These are phyloP conservation scores for Orthonychiurus folsomi DNA, from an alignment of 2,888 invertebrate genomes.

Conservation along the genomic window DNA sequence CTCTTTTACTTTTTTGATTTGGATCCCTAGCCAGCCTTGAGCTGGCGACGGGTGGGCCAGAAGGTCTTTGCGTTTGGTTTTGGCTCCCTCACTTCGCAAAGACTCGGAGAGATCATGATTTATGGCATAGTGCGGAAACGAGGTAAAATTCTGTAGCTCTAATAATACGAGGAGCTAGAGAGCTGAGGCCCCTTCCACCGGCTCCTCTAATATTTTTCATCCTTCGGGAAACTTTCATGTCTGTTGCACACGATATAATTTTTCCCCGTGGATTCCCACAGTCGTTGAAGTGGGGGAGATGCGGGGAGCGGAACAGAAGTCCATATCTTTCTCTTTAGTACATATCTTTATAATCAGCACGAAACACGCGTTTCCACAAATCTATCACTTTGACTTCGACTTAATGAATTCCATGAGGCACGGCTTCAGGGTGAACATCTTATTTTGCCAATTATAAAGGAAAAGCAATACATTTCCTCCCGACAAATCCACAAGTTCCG, in stretches of 20 bases:
- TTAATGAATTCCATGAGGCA: background rate
- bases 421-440: background rate
- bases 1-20: background rate
- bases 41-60: too few species aligned
- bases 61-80: too few species aligned
- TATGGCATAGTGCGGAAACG: background rate
- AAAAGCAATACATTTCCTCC: background rate
- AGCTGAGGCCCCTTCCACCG: background rate
- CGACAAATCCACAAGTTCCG: too few species aligned
- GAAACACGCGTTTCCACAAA: background rate
- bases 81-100: background rate
- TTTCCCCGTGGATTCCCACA: background rate
- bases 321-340: slow-evolving; percentile 1
- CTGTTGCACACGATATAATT: background rate
- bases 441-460: background rate
- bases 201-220: background rate
- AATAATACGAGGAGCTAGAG: background rate
- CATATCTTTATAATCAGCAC: background rate
- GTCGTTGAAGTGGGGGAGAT: too few species aligned
- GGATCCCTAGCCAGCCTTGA: too few species aligned
- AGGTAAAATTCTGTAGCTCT: background rate
- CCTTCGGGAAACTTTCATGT: background rate
- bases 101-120: background rate
- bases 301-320: too few species aligned
- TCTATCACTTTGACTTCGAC: background rate